Base-by-base conservation (phyloP, 1,140 invertebrate genomes). In the Wasmannia auropunctata region DNA sequence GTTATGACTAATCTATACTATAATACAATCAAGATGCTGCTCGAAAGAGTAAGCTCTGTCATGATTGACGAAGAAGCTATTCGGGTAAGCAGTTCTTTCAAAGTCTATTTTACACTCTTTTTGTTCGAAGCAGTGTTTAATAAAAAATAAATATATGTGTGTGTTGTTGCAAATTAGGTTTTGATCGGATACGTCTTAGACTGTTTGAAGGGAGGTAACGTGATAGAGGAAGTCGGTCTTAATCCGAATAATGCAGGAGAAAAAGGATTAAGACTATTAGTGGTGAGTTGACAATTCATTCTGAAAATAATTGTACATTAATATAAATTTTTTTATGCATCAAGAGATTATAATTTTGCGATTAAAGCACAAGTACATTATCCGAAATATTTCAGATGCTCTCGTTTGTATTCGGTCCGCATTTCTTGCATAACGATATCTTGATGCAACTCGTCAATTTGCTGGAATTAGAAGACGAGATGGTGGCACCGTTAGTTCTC, bases 1-100 rank as follows among this genome's bases (percentile, higher is more conserved):
- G 97, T 99, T 0, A 98, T 99, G 97, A 98, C 98, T 1, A 99
- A 99, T 95, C 94, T 98, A 40, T 98, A 99, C 93, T 99, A 99
- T 94, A 99, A 98, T 92, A 99, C 98, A 1, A 98, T 99, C 91
- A 99, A 99, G 95, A 98, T 98, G 96, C 94, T 99, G 16, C 95
- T 99, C 40, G 98, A 99, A 95, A 95, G 99, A 88, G 97, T 99
- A 16, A 99, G 98, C 54, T 99, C 98, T 0, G 98, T 99, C 3
- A 98, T 99, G 97, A 98, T 99, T 22, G 99, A 99, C 93, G 97
- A 97, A 88, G 97, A 98, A 85, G 98, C 98, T 0, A 96, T 98
- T 79, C 96, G 97, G 74, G 96, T 96, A 94, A 86, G 90, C 90
- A 16, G 7, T 51, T n/a, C 14, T 46, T 75, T 43, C 1, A 62